These are phyloP conservation scores for Thaumetopoea pityocampa DNA, from an alignment of 1,140 invertebrate genomes.

Conservation along the genomic window DNA sequence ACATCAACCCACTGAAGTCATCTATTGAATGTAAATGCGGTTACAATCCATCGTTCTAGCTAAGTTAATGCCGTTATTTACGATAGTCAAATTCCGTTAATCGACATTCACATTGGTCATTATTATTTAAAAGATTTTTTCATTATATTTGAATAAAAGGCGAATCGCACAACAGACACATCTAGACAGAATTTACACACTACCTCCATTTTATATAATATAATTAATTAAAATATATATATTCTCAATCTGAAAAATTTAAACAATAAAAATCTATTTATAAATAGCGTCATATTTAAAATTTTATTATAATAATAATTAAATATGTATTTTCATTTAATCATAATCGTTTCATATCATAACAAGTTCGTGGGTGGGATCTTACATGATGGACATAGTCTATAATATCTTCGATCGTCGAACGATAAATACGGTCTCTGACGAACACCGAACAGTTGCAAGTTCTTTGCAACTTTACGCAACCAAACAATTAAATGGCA, in stretches of 20 bases:
- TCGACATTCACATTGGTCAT: constrained; percentile 54
- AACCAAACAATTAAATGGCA: too few species aligned
- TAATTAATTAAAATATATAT: constrained; percentile 64
- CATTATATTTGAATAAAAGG: constrained; percentile 23
- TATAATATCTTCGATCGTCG: constrained; percentile 32
- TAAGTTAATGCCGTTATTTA: constrained; percentile 33
- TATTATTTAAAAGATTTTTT: constrained; percentile 38
- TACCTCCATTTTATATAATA: constrained; percentile 52
- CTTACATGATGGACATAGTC: constrained; percentile 42
- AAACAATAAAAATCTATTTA: constrained; percentile 62
- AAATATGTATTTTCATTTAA: constrained; percentile 38
- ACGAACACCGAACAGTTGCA: constrained; percentile 36
- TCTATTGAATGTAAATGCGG: constrained; percentile 56
- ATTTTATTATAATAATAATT: constrained; percentile 39
- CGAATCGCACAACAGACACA: constrained; percentile 55
- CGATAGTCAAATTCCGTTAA: constrained; percentile 39
- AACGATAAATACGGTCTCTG: too few species aligned
- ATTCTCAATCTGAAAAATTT: constrained; percentile 65
- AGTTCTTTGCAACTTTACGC: too few species aligned
- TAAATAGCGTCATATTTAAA: constrained; percentile 71
- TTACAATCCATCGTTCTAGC: constrained; percentile 36
- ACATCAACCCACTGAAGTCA: constrained; percentile 37
- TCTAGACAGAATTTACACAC: constrained; percentile 62
- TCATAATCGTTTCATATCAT: constrained; percentile 40
- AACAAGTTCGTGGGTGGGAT: constrained; percentile 56